Percentiles rank a stretch among this genome's conserved stretches.
phyloP scores from a whole-genome alignment of 2,888 invertebrate genomes.

The Acanthopleura granulata region DNA sequence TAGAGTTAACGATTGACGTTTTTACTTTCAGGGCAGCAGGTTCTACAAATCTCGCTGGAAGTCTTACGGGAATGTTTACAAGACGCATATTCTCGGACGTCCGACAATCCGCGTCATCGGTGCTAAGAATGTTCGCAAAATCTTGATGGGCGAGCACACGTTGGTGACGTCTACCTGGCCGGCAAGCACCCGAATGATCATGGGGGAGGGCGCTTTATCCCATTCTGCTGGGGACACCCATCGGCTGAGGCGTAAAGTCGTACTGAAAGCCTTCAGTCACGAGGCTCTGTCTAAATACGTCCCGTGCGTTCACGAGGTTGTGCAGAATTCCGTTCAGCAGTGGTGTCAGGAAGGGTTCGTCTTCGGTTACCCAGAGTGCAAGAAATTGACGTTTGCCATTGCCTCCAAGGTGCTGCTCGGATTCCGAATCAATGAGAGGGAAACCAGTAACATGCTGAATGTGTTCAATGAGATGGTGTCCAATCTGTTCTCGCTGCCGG shows the following conservation, averaged over 20 bases:
- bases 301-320: constrained; percentile 36
- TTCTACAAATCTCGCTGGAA: constrained; percentile 45
- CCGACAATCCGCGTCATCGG: constrained; percentile 64
- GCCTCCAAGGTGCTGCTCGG: constrained; percentile 56
- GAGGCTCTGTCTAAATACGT: constrained; percentile 50
- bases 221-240: constrained; percentile 49
- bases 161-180: constrained; percentile 63
- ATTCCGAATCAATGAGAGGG: constrained; percentile 38
- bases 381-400: constrained; percentile 52
- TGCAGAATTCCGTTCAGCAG: constrained; percentile 29
- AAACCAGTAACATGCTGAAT: constrained; percentile 40
- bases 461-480: constrained; percentile 32
- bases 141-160: constrained; percentile 56
- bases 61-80: constrained; percentile 57
- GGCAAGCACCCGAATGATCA: constrained; percentile 51
- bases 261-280: constrained; percentile 53
- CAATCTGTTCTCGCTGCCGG: constrained; percentile 53
- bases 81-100: constrained; percentile 62
- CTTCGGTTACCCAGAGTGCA: constrained; percentile 51
- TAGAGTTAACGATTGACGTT: no score
- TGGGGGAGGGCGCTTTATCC: constrained; percentile 58
- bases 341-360: constrained; percentile 49
- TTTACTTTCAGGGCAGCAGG: constrained; percentile 42
- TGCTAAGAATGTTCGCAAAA: constrained; percentile 49
- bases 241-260: constrained; percentile 41